Percentiles rank a stretch among this genome's conserved stretches.
These are phyloP conservation scores for Uloborus plumipes DNA, from an alignment of 2,888 invertebrate genomes.

Conservation along the genomic window DNA sequence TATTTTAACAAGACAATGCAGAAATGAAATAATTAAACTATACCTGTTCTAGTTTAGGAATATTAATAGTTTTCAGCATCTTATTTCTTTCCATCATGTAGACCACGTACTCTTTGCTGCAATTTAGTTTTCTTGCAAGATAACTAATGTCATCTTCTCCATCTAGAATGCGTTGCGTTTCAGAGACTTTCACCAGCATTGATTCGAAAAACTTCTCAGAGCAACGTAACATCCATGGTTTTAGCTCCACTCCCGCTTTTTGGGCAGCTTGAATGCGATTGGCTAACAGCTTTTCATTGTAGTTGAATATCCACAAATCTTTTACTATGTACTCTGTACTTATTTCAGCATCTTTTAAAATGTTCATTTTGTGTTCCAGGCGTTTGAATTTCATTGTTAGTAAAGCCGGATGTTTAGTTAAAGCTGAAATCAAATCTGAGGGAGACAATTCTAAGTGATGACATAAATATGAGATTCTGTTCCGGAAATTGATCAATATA, in stretches of 20 bases:
- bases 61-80: conserved; percentile 28
- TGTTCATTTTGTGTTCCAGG: conserved; percentile 38
- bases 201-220: conserved; percentile 29
- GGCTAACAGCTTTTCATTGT: conserved; percentile 24
- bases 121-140: conserved; percentile 39
- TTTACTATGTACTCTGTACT: conserved; percentile 38
- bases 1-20: too few relatives aligned
- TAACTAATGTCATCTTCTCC: conserved; percentile 25
- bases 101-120: conserved; percentile 37
- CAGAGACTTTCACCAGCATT: conserved; percentile 3
- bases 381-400: conserved; percentile 44
- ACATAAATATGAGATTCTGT: conserved; percentile 34
- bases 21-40: neutral
- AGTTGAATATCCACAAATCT: conserved; percentile 59
- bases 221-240: conserved; percentile 53
- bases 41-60: conserved; percentile 47
- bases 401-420: conserved; percentile 41
- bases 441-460: conserved; percentile 26
- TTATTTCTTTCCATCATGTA: conserved; percentile 39
- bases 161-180: conserved; percentile 30
- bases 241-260: conserved; percentile 30
- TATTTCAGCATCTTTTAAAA: conserved; percentile 36
- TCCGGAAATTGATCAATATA: conserved; percentile 18
- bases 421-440: conserved; percentile 12
- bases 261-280: conserved; percentile 26